Conservation (phyloP, 2,113 vertebrate species). For the Lepus timidus region DNA sequence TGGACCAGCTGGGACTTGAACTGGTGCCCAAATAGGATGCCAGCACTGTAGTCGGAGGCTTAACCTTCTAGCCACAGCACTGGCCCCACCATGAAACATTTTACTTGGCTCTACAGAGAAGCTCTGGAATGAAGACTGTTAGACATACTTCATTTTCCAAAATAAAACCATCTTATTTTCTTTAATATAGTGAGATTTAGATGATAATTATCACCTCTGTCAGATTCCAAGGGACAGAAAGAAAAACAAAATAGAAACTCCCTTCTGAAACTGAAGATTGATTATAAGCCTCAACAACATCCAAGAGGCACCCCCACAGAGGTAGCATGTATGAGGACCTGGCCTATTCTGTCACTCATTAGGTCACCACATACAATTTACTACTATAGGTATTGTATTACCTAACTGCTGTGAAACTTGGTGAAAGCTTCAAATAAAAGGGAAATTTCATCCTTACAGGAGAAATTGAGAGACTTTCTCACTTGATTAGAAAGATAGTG, state of each 20-base stretch:
- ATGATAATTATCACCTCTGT: slow-evolving; percentile 58
- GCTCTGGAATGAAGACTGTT: background rate
- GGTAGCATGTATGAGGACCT: background rate
- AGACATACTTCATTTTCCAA: slow-evolving; percentile 17
- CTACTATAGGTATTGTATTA: background rate
- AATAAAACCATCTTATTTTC: slow-evolving; percentile 56
- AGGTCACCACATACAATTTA: background rate
- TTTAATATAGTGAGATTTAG: slow-evolving; percentile 41
- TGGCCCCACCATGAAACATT: background rate
- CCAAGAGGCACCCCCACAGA: background rate
- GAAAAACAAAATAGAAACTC: slow-evolving; percentile 52
- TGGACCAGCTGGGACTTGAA: too few relatives aligned
- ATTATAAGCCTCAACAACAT: slow-evolving; percentile 1
- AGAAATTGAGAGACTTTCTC: slow-evolving; percentile 61
- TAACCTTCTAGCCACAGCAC: too few relatives aligned
- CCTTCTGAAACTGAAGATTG: slow-evolving; percentile 20
- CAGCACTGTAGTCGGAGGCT: too few relatives aligned
- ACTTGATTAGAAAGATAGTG: slow-evolving; percentile 9
- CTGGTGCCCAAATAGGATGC: too few relatives aligned
- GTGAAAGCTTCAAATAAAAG: slow-evolving; percentile 39
- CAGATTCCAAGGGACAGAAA: slow-evolving; percentile 25
- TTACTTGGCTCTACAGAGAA: slow-evolving; percentile 21
- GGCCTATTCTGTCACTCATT: background rate
- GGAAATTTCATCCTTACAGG: background rate
- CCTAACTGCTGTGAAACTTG: slow-evolving; percentile 12